Evolutionary conservation across 2,113 vertebrate genomes (phyloP), one percentile per base, ranked within the genome.

Genomic region (Zingel zingel): DNA sequence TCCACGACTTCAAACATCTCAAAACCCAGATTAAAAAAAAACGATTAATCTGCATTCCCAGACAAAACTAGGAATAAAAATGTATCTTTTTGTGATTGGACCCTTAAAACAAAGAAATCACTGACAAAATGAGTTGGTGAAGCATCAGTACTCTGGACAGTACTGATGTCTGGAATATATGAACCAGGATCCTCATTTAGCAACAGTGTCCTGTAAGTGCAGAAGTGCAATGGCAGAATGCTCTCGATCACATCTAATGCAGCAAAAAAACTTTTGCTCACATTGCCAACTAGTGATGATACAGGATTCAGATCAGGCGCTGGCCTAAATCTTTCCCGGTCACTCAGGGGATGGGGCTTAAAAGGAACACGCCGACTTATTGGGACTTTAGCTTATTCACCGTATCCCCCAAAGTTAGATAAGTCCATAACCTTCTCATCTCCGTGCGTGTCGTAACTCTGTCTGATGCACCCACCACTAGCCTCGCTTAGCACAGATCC

Each of bases 251-350:
- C 19, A 66, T 56, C 47, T 43, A 74, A 45, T 57, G 66, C 74
- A 88, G 61, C 74, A 78, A 78, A 76, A 54, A 43, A 64, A 77
- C 62, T 72, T 58, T 45, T 63, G 25, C 43, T 56, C 48, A 48
- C 18, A 56, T 59, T 82, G 45, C 73, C 71, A 81, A 89, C 74
- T 54, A 61, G 11, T 74, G 67, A 65, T 66, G 74, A 78, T 27
- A 69, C 68, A 83, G 73, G 86, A 93, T 91, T 66, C 25, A 86
- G 88, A 88, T 90, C 89, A 89, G 68, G 43, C 57, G 0, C 66
- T 91, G 93, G 76, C 91, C 92, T 89, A 89, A 83, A 94, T 94
- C 81, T 74, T 68, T 30, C 48, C 57, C 19, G 11, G 70, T 45
- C 47, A 83, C 89, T 89, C 82, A 23, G 67, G 81, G 80, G 88